Conservation (phyloP, 2,888 invertebrate species). For the Latrodectus hesperus region DNA sequence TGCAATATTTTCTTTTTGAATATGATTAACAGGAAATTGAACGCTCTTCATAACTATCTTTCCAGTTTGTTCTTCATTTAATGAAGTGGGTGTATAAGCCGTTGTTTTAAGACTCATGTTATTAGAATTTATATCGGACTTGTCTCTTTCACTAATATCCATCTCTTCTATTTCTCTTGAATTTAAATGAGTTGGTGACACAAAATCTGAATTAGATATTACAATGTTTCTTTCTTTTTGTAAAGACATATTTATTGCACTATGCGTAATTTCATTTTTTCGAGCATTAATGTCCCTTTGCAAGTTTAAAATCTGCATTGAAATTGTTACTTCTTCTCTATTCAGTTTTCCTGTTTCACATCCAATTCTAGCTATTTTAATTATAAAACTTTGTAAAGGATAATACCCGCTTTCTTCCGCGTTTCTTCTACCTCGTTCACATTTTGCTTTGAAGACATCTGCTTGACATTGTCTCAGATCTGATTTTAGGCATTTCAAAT, state of each 20-base stretch:
- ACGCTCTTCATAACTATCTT: no score
- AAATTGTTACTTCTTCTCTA: background rate
- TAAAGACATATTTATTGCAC: background rate
- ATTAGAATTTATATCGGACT: background rate
- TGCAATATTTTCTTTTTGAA: no score
- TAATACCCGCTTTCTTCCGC: constrained; percentile 51
- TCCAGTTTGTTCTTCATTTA: no score
- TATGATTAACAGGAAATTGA: no score
- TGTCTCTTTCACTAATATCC: background rate
- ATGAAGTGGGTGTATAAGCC: no score
- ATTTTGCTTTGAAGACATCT: constrained; percentile 46
- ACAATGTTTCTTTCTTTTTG: background rate
- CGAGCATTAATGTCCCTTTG: background rate
- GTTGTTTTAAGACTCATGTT: background rate
- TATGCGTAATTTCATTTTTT: background rate
- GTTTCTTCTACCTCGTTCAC: constrained; percentile 50
- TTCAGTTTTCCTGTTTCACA: constrained; percentile 4
- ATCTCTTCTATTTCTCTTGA: background rate
- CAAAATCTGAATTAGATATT: background rate
- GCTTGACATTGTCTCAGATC: constrained; percentile 35
- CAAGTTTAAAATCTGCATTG: background rate
- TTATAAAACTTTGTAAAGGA: constrained; percentile 36
- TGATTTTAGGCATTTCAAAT: constrained; percentile 16
- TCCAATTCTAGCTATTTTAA: constrained; percentile 18
- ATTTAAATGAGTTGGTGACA: background rate